Percentiles rank a stretch among this genome's conserved stretches.
Evolutionary conservation across 2,888 invertebrate species (phyloP).

Genomic region (Troides oblongomaculatus): DNA sequence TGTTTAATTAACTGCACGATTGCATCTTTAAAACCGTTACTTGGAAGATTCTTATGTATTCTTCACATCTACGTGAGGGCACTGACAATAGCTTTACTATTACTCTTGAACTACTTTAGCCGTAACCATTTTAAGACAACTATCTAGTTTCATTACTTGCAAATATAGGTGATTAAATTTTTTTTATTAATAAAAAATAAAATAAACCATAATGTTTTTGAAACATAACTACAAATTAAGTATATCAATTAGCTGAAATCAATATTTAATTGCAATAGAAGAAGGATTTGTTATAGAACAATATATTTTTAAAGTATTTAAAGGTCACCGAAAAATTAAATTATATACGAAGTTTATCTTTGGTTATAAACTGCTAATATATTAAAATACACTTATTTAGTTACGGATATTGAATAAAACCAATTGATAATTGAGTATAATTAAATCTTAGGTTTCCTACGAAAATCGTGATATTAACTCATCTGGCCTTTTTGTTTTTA

Average conservation of each 20-base stretch:
- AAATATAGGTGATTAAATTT: too few relatives aligned
- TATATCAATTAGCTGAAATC: too few relatives aligned
- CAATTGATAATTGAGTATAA: constrained; percentile 22
- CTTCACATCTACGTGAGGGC: constrained; percentile 24
- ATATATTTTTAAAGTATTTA: neutral
- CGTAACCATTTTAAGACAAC: neutral
- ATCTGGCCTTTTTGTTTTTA: constrained; percentile 16
- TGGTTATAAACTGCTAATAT: neutral
- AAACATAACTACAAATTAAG: too few relatives aligned
- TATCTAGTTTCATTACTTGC: neutral
- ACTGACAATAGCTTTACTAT: constrained; percentile 14
- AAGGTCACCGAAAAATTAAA: neutral
- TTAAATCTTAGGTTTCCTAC: constrained; percentile 10
- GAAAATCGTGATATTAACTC: constrained; percentile 19
- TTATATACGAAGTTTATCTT: neutral
- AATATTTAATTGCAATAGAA: too few relatives aligned
- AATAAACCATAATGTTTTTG: too few relatives aligned
- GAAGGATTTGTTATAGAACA: neutral
- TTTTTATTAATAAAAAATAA: too few relatives aligned
- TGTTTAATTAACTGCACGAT: constrained; percentile 28
- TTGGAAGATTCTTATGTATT: constrained; percentile 21
- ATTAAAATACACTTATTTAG: neutral
- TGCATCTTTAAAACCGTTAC: constrained; percentile 26
- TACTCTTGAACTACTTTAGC: constrained; percentile 17
- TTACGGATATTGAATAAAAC: constrained; percentile 7